Base-by-base conservation (phyloP, 2,113 vertebrate species). In the Emydocephalus ijimae region DNA sequence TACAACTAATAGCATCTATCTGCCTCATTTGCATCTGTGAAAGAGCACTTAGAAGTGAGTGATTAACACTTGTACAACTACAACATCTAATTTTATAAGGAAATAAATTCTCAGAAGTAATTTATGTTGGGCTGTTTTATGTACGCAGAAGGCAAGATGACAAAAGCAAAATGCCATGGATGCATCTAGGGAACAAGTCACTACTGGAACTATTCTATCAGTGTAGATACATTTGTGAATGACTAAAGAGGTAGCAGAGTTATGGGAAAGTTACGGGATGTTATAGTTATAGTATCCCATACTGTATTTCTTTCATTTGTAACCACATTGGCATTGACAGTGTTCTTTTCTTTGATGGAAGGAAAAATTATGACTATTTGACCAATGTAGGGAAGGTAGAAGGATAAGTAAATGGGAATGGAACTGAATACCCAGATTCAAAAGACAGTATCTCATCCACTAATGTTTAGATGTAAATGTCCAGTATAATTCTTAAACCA, bases 31-130 rank as follows among this genome's bases (percentile, higher is more conserved):
- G 45, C 91, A 91, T 95, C 85, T 55, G 9, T 56, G 69, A 50
- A 81, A 15, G 92, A 87, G 81, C 56, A 90, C 52, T 94, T 93
- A 92, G 52, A 39, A 92, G 5, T 11, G 91, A 50, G 9, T 56
- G 85, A 92, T 90, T 87, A 90, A 94, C 89, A 89, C 21, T 85
- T 56, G 54, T n/a, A 29, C 3, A 21, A 57, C 90, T 94, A 56
- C 88, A 92, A 92, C 94, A 90, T 91, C 61, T 91, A 86, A 74
- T 95, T 94, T 89, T 90, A 87, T 94, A 91, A 92, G 94, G 94
- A 96, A 95, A 94, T 92, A 89, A 26, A 87, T 64, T 23, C 54
- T 91, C 86, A 91, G 43, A 90, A 95, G 91, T 90, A 96, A 94
- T 90, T 93, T 92, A 89, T 95, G 81, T 43, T 57, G 95, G 93